A percentile compares a stretch with the other conserved stretches of the same genome.
Conservation (phyloP, 2,113 vertebrate genomes). For the Eclectus roratus region DNA sequence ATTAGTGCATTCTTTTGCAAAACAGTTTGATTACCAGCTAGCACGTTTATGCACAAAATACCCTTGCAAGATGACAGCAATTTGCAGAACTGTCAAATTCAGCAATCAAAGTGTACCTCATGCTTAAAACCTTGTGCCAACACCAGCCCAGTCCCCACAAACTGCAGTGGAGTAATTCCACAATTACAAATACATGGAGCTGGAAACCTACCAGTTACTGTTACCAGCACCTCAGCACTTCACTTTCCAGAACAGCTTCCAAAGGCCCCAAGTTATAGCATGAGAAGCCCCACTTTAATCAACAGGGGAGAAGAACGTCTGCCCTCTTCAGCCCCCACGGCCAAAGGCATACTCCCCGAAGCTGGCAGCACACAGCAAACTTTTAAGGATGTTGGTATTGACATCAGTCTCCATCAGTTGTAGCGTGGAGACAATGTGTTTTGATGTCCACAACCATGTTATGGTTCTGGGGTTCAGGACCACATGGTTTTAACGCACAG, state of each 20-base stretch:
- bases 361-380: neutral
- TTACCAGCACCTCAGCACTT: neutral
- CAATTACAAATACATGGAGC: neutral
- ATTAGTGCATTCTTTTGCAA: constrained; percentile 59
- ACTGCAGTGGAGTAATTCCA: neutral
- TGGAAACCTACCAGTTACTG: neutral
- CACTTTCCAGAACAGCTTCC: neutral
- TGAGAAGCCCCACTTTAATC: neutral
- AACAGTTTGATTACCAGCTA: constrained; percentile 57
- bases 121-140: neutral
- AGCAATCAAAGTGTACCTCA: constrained; percentile 1
- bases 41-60: constrained; percentile 41
- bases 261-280: neutral
- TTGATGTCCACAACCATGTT: neutral
- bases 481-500: neutral
- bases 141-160: neutral
- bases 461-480: neutral
- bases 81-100: constrained; percentile 63
- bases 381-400: neutral
- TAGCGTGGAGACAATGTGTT: neutral
- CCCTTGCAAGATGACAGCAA: constrained; percentile 52
- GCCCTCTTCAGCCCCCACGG: neutral
- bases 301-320: neutral
- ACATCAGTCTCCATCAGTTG: no score
- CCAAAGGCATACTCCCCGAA: neutral